Percentiles rank a stretch among this genome's conserved stretches.
Evolutionary conservation across 2,797 vertebrate genomes (phyloP).

Genomic region (Pseudochirops corinnae): DNA sequence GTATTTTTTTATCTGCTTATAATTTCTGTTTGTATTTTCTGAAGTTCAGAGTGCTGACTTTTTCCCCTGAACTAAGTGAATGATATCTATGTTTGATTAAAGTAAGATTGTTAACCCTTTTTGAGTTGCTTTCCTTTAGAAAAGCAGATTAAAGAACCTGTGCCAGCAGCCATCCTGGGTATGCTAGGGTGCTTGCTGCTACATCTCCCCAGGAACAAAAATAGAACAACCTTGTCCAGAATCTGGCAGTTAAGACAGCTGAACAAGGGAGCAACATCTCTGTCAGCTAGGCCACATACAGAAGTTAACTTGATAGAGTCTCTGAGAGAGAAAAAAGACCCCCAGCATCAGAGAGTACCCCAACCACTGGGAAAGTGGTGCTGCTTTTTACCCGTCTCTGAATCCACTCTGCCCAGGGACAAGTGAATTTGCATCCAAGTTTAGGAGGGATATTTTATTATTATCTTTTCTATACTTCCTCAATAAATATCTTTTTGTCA

Average conservation of each 20-base stretch:
- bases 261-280: not conserved
- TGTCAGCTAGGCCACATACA: not conserved
- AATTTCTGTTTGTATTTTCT: too few species aligned
- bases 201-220: not conserved
- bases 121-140: too few species aligned
- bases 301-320: not conserved
- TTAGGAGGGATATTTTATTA: not conserved
- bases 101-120: too few species aligned
- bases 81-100: too few species aligned
- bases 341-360: not conserved
- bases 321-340: not conserved
- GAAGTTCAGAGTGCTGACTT: too few species aligned
- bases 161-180: too few species aligned
- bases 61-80: too few species aligned
- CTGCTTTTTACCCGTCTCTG: not conserved
- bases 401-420: not conserved
- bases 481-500: not conserved
- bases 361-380: not conserved
- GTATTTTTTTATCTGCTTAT: too few species aligned
- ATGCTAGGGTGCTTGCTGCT: too few species aligned
- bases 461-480: not conserved
- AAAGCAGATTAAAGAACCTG: too few species aligned
- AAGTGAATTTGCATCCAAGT: not conserved
- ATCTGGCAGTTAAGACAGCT: not conserved
- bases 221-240: not conserved